Conservation (phyloP, 30 jellyfish, hydroid and myxozoan species). For the Hydractinia symbiolongicarpus region DNA sequence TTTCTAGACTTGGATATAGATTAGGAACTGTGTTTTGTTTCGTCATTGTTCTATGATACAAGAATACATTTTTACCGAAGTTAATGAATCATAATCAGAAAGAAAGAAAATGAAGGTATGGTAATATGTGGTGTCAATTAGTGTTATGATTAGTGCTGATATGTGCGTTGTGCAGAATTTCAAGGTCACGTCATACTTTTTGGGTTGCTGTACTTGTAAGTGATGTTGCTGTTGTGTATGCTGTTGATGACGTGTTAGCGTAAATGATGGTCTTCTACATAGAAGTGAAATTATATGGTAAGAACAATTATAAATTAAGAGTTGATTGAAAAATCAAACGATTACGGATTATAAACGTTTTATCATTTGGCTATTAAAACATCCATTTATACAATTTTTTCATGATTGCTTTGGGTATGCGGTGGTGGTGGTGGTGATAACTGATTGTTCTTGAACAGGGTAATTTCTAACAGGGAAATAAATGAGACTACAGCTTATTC, state of each 20-base stretch:
- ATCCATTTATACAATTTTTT: too few relatives aligned
- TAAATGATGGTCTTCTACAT: neutral
- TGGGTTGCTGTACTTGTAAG: conserved; percentile 2
- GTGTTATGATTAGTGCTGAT: neutral
- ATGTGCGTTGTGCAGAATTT: neutral
- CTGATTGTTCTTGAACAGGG: too few relatives aligned
- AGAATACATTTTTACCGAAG: neutral
- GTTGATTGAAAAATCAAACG: too few relatives aligned
- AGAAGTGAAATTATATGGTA: too few relatives aligned
- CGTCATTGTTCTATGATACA: conserved; percentile 50
- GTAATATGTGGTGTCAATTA: neutral
- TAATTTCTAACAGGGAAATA: too few relatives aligned
- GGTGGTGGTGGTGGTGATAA: too few relatives aligned
- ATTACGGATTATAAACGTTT: too few relatives aligned
- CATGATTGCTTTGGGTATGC: too few relatives aligned
- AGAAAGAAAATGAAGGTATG: neutral
- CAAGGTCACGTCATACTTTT: conserved; percentile 11
- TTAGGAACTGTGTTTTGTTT: conserved; percentile 77
- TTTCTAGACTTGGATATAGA: conserved; percentile 57
- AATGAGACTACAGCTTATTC: too few relatives aligned
- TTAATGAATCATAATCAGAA: neutral
- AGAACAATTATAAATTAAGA: too few relatives aligned
- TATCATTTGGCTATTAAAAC: too few relatives aligned
- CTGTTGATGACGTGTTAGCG: conserved; percentile 29
- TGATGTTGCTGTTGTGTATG: conserved; percentile 16